Percentiles rank a stretch among this genome's conserved stretches.
These are phyloP conservation scores for Ammospiza maritima DNA, from an alignment of 2,797 vertebrate species.

Conservation along the genomic window DNA sequence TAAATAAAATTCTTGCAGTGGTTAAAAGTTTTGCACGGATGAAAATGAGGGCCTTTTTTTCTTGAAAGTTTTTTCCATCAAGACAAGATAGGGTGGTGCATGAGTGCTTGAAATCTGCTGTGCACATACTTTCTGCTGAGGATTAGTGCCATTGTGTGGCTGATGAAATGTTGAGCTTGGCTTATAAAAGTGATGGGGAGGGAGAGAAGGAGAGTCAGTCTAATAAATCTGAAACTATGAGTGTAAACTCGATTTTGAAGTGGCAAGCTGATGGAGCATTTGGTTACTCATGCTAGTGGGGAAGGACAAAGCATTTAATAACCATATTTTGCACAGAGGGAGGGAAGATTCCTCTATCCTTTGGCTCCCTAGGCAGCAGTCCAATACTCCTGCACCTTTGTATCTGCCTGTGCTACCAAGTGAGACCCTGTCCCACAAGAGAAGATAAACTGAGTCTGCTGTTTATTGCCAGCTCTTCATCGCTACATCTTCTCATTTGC, in stretches of 20 bases:
- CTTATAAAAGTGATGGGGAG: background rate
- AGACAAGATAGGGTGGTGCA: background rate
- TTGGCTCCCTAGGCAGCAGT: background rate
- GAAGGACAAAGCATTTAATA: background rate
- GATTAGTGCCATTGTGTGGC: background rate
- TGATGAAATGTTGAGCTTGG: background rate
- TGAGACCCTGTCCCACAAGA: background rate
- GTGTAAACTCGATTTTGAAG: background rate
- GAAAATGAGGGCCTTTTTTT: background rate
- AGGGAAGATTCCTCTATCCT: background rate
- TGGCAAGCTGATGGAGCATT: background rate
- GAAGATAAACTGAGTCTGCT: background rate
- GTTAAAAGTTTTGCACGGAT: background rate
- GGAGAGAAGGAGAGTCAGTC: background rate
- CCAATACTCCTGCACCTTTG: background rate
- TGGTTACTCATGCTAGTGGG: background rate
- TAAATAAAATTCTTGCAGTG: background rate
- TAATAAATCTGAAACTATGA: constrained; percentile 4
- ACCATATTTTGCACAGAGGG: rapidly evolving
- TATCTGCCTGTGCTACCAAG: background rate
- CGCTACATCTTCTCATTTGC: background rate
- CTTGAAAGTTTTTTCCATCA: background rate
- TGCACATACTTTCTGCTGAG: background rate
- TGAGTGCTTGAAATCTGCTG: background rate
- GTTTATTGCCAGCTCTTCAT: background rate